A percentile compares a stretch with the other conserved stretches of the same genome.
Conservation (phyloP, 2,888 invertebrate species). For the Octodonta nipae region DNA sequence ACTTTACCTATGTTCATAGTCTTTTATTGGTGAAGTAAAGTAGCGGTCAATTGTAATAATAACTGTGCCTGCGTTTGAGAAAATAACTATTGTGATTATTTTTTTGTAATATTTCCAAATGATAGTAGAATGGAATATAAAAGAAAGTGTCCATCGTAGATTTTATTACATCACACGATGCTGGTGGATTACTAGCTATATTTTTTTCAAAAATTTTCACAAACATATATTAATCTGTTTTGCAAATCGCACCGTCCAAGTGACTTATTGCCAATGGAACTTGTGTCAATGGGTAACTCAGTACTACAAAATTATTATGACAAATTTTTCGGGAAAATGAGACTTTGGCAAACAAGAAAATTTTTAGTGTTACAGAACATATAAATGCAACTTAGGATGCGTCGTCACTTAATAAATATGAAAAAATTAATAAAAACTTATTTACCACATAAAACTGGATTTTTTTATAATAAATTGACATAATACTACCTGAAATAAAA, state of each 20-base stretch:
- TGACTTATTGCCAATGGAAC: neutral
- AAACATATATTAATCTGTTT: neutral
- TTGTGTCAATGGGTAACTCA: neutral
- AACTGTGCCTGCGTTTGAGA: conserved; percentile 13
- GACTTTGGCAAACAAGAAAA: no score
- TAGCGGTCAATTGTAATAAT: conserved; percentile 15
- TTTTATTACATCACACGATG: conserved; percentile 8
- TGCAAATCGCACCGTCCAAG: neutral
- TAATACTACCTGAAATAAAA: no score
- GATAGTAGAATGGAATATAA: conserved; percentile 14
- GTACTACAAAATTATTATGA: neutral
- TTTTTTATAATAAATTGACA: no score
- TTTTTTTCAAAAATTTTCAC: neutral
- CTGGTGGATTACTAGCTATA: conserved; percentile 5
- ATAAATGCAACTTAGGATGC: no score
- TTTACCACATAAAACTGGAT: no score
- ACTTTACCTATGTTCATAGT: no score
- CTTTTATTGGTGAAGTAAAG: conserved; percentile 6
- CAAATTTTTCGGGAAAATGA: neutral
- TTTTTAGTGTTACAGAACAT: no score
- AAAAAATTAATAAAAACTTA: no score
- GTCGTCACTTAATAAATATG: no score
- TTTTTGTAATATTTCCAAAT: conserved; percentile 13
- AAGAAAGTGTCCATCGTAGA: conserved; percentile 19
- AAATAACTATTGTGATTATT: conserved; percentile 8